phyloP scores from a whole-genome alignment of 2,113 vertebrate species.

The Oncorhynchus gorbuscha region DNA sequence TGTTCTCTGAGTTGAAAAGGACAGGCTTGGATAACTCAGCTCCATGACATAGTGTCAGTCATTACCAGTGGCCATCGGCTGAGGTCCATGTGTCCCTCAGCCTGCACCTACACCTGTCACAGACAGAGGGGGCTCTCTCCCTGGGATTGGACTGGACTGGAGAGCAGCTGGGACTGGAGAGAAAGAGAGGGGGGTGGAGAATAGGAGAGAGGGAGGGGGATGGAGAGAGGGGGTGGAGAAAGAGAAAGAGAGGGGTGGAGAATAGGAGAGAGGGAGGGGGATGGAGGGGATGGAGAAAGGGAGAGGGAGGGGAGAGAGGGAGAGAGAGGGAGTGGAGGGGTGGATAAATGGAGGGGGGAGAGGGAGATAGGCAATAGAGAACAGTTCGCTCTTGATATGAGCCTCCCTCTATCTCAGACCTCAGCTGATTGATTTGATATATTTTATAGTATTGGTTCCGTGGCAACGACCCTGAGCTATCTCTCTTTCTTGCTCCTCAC shows the following conservation, averaged over 20 bases:
- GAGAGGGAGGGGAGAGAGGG: background rate
- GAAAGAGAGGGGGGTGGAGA: background rate
- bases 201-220: background rate
- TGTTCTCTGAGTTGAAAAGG: too few species aligned
- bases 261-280: background rate
- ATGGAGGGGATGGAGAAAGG: background rate
- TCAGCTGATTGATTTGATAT: too few species aligned
- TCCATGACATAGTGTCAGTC: too few species aligned
- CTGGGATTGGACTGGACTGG: conserved; percentile 40
- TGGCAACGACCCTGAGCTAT: too few species aligned
- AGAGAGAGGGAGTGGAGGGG: background rate
- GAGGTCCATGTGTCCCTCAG: background rate
- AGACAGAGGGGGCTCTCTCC: conserved; percentile 67
- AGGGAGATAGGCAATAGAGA: background rate
- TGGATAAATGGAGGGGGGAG: background rate
- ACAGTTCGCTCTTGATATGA: background rate
- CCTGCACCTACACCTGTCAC: conserved; percentile 34
- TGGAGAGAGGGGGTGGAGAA: background rate
- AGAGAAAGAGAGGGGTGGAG: too few species aligned
- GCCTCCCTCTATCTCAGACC: too few species aligned
- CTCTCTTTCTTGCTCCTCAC: too few species aligned
- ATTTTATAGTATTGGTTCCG: too few species aligned
- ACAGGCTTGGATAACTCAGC: too few species aligned
- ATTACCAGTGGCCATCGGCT: background rate
- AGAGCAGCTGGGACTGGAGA: background rate